Evolutionary conservation across 1,140 invertebrate species (phyloP), one percentile per base, ranked within the genome.

Genomic region (Drosophila ironensis): DNA sequence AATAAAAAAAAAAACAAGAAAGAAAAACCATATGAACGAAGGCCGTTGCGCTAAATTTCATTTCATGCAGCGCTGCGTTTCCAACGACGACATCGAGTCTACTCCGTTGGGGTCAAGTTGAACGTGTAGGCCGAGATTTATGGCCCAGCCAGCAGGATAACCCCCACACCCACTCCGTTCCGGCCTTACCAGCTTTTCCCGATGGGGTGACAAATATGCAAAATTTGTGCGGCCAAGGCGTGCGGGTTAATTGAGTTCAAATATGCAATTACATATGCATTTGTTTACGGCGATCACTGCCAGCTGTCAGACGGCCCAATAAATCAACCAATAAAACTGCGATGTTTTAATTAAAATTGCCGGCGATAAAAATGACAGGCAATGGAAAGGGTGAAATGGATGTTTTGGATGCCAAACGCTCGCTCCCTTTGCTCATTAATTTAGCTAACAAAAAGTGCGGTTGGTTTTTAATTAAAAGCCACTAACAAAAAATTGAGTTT

Each of bases 31-130:
- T 40, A 25, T 46, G 46, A 40, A 81, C 56, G 40, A 53, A 59
- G 74, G 47, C 38, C 77, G 76, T 72, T 75, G 76, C 67, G 77
- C 76, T 82, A 72, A 81, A 81, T 82, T 81, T 81, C 72, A 82
- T 81, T 81, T 81, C 72, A 81, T 81, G 76, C 76, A 81, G 77
- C 77, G 47, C 51, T 81, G 76, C 60, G 54, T 45, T 48, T 42
- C 38, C 50, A 48, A 38, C 40, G 54, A 46, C 40, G 54, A 46
- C 40, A 45, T 20, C 56, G 25, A 24, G 42, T 24, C 40, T 6
- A 19, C 44, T 81, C 54, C 57, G 57, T 14, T 46, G 72, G 76
- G 77, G 76, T 82, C 76, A 81, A 82, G 77, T 76, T 82, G 73
- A 81, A 48, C 52, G 52, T 81, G 67, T 75, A 57, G 66, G 12